Evolutionary conservation across 1,140 invertebrate species (phyloP), one percentile per base, ranked within the genome.

Genomic region (Zeugodacus cucurbitae): DNA sequence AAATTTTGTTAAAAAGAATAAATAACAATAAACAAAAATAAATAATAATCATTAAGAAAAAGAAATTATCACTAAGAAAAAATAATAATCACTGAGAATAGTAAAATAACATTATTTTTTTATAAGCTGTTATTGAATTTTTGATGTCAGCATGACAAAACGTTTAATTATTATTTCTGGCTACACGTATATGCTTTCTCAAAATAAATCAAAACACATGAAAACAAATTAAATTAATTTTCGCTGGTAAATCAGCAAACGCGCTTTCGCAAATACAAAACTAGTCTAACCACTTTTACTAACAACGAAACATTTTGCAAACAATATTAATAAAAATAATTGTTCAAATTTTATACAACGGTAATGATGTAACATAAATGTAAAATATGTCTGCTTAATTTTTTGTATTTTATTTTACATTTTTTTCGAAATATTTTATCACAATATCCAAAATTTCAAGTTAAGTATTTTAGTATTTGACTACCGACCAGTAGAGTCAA

Each of bases 221-320:
- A 32, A 37, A 74, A 34, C 29, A 62, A 62, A 41, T 17, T n/a
- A 4, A 67, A 67, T 32, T 17, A 34, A 41, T 37, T 74, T 74
- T 74, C 67, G 34, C 64, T 14, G 10, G 34, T 29, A 67, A 34
- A 67, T 32, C 32, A 26, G 86, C 48, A 26, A 41, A 87, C 10
- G 48, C 37, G n/a, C 29, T 58, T 64, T 87, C 34, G 37, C 37
- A 62, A 58, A 57, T 14, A 86, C 7, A 86, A 41, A 59, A 59
- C 54, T 59, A 34, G 74, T 82, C n/a, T n/a, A 48, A 82, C 74
- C 74, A 82, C 74, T 82, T 82, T 44, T 82, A 26, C 74, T 22
- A 48, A 82, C 41, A 82, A 26, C 41, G 34, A 82, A 26, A 17
- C 3, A 20, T 54, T 54, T 54, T 3, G 48, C 14, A 54, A 54